Evolutionary conservation across 2,888 invertebrate genomes (phyloP), one percentile per base, ranked within the genome.

Genomic region (Notodonta ziczac): DNA sequence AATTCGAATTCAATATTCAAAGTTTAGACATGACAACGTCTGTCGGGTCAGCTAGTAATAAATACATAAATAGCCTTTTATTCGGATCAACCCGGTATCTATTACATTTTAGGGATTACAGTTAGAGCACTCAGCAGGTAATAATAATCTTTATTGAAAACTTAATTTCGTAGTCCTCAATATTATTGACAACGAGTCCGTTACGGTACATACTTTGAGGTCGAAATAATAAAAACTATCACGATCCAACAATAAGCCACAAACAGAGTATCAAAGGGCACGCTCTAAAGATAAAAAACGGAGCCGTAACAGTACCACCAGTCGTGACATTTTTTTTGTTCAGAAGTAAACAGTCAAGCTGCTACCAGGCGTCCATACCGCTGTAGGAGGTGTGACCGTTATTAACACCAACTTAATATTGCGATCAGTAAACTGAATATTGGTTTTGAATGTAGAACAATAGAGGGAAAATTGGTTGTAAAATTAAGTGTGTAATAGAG

Each of bases 301-400:
- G 63, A 62, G 64, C 61, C 65, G 60, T 77, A 80, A 74, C 80
- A 70, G 77, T 81, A 76, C 60, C 32, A 59, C 24, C 24, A 48
- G 61, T 73, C 72, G 69, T 70, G 75, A 74, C 67, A 35, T 66
- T 71, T 78, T 75, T 86, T 85, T 85, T 81, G 77, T 80, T 64
- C 71, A 71, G 63, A 72, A 77, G 82, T 81, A 81, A 85, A 84
- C 77, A 76, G 69, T 68, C 73, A 83, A 83, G 82, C 83, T 88
- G 82, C 83, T 88, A 89, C 86, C 81, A 85, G 83, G 85, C 83
- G 73, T 76, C 81, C 86, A 87, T 84, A 84, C 83, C 81, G 76
- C 76, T 74, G 77, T 67, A 76, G 77, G 76, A 87, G 86, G 87
- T 87, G 73, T 85, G 88, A 90, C 90, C 90, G 90, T 79, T 78